Evolutionary conservation across 2,888 invertebrate species (phyloP).

Genomic region (Allolobophora icterica): DNA sequence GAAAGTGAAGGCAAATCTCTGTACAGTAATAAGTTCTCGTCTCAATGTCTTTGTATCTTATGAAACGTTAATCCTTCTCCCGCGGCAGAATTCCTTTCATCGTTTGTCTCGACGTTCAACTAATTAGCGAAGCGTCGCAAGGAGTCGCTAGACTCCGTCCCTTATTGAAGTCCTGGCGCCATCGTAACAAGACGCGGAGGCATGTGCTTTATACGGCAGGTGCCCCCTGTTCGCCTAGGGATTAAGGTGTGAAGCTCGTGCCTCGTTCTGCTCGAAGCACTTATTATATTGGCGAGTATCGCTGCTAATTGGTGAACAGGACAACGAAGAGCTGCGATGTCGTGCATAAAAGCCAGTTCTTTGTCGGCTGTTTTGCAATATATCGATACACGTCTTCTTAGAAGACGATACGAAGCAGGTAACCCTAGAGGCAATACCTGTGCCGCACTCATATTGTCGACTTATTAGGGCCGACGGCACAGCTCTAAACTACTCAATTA

Average conservation of each 20-base stretch:
- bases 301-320: not conserved
- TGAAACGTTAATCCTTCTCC: not conserved
- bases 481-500: not conserved
- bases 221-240: not conserved
- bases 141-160: not conserved
- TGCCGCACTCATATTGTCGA: not conserved
- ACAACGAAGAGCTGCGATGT: not conserved
- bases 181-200: not conserved
- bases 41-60: not conserved
- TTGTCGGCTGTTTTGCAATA: not conserved
- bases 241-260: not conserved
- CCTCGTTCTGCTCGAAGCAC: not conserved
- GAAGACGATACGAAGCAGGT: not conserved
- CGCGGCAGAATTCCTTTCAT: not conserved
- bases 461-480: not conserved
- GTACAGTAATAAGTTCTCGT: too few species aligned
- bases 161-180: not conserved
- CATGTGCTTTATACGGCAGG: not conserved
- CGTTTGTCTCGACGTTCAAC: not conserved
- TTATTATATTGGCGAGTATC: not conserved
- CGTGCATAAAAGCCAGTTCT: not conserved
- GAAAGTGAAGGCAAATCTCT: too few species aligned
- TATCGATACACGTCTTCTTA: not conserved
- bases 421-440: not conserved
- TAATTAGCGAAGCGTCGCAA: not conserved